Base-by-base conservation (phyloP, 1,140 invertebrate genomes). In the Battus philenor region DNA sequence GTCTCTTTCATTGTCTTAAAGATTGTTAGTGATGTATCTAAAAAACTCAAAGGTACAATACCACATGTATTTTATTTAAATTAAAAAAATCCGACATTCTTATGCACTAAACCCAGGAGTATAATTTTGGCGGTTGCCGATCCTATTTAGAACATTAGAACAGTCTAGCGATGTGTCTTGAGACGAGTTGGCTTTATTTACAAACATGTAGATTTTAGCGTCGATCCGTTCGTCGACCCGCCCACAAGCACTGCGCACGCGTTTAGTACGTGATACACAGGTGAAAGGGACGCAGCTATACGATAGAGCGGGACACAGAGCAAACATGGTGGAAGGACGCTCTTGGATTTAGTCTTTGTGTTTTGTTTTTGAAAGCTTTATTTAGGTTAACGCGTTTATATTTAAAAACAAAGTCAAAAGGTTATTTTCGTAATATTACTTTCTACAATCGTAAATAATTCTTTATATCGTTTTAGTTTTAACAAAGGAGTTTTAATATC, bases 251-350 rank as follows among this genome's bases (percentile, higher is more conserved):
- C 46, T 30, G 44, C 52, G 31, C 69, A 73, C 54, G 72, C 58
- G 54, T 38, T 30, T 24, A n/a, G 26, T 47, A 61, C 68, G 65
- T 73, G 71, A 46, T 58, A 34, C 24, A 36, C 39, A 45, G 54
- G 60, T 39, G 53, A 55, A 34, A 47, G 59, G 47, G 65, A 76
- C 22, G 33, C 13, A 2, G 27, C 9, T 27, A 59, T 38, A 30
- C 2, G 56, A 48, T 47, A 53, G 56, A 76, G 13, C 7, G 59
- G 44, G 68, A 76, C 20, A 49, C 32, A 50, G 31, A 64, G 72
- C 73, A 76, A 76, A 76, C 72, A 76, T 68, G 58, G 3, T 17
- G 33, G 33, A 36, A 36, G 33, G 33, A 36, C 33, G 33, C 33
- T 36, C 33, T 17, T 20, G 15, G 33, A 36, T 36, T 36, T 16